Percentiles rank a stretch among this genome's conserved stretches.
phyloP scores from a whole-genome alignment of 1,140 invertebrate species.

The Oryctes rhinoceros region DNA sequence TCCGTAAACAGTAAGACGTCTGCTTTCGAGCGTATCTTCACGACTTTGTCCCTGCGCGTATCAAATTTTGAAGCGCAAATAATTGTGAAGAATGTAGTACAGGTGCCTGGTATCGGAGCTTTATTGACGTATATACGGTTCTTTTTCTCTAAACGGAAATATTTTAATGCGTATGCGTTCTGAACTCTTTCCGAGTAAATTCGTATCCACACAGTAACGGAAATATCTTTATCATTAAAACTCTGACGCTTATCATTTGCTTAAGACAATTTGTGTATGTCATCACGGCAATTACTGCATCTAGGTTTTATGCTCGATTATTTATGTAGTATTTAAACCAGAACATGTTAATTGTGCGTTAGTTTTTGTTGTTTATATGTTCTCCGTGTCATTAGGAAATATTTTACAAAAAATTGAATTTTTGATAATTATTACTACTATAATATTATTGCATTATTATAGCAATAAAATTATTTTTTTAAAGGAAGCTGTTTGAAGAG shows the following conservation, averaged over 20 bases:
- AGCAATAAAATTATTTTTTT: too few species aligned
- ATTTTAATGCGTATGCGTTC: neutral
- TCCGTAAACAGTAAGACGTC: slow-evolving; percentile 20
- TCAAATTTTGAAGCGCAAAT: slow-evolving; percentile 40
- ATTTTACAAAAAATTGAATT: too few species aligned
- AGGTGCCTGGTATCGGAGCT: slow-evolving; percentile 18
- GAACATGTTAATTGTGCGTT: too few species aligned
- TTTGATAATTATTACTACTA: too few species aligned
- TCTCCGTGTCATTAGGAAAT: too few species aligned
- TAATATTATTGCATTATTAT: too few species aligned
- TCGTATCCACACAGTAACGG: neutral
- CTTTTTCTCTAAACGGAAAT: neutral
- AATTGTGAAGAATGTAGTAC: slow-evolving; percentile 36
- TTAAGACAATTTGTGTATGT: too few species aligned
- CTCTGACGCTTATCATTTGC: neutral
- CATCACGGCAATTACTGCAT: too few species aligned
- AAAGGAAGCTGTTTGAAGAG: too few species aligned
- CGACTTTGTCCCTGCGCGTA: slow-evolving; percentile 35
- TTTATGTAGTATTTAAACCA: too few species aligned
- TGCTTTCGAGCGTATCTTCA: slow-evolving; percentile 33
- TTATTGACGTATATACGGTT: neutral
- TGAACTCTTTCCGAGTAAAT: neutral
- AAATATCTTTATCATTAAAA: slow-evolving; percentile 8
- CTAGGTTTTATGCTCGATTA: too few species aligned
- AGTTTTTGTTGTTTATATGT: too few species aligned